Conservation (phyloP, 2,888 invertebrate species). For the Caenorhabditis auriculariae region DNA sequence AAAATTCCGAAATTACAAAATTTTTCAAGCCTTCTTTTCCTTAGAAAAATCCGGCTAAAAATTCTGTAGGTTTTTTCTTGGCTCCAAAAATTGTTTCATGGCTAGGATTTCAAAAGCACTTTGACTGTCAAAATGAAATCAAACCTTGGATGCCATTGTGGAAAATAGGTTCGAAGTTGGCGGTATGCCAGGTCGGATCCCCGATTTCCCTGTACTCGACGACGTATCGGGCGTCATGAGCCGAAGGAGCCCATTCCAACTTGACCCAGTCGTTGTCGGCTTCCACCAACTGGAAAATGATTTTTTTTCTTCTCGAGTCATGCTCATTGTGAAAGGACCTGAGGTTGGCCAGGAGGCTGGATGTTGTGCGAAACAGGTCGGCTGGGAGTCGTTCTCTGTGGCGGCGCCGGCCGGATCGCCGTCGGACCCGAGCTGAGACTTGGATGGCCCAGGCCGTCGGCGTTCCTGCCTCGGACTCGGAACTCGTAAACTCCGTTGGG, state of each 20-base stretch:
- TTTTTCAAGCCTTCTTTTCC: background rate
- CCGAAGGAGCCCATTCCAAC: conserved; percentile 54
- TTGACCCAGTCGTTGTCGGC: conserved; percentile 58
- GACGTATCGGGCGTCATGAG: conserved; percentile 45
- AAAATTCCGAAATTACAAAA: no score
- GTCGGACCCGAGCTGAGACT: conserved; percentile 17
- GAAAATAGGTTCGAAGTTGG: conserved; percentile 49
- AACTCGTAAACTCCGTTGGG: conserved; percentile 64
- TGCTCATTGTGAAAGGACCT: conserved; percentile 24
- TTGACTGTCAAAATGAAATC: background rate
- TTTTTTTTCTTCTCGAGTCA: conserved; percentile 12
- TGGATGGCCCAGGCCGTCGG: conserved; percentile 51
- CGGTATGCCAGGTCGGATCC: conserved; percentile 55
- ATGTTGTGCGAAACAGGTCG: conserved; percentile 17
- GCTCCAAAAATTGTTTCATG: background rate
- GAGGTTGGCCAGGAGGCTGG: conserved; percentile 37
- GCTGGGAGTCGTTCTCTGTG: conserved; percentile 18
- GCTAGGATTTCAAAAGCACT: background rate
- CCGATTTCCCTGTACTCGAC: conserved; percentile 61
- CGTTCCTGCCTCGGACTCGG: conserved; percentile 56
- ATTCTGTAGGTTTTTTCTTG: no score
- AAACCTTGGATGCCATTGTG: conserved; percentile 51
- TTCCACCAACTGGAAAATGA: conserved; percentile 48
- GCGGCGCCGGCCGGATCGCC: conserved; percentile 29
- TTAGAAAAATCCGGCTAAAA: no score